Base-by-base conservation (phyloP, 2,797 vertebrate genomes). In the Liparis tanakae region DNA sequence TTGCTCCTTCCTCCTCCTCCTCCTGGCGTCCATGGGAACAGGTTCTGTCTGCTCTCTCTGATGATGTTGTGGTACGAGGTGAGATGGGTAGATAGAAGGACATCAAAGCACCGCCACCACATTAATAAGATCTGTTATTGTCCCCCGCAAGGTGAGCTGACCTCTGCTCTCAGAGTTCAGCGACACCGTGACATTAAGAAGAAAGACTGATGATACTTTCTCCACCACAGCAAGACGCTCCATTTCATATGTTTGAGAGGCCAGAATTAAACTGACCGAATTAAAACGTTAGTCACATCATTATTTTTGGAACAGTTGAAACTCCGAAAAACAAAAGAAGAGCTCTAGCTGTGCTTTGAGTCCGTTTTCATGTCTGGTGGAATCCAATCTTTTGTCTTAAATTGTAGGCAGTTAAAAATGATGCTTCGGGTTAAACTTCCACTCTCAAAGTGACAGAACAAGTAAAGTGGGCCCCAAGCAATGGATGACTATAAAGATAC, bases 301-400 rank as follows among this genome's bases (percentile, higher is more conserved):
- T 34, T 61, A 4, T n/a, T 68, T 68, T 33, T 43, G 36, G 41
- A 60, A 59, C 54, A 53, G 57, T n/a, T 67, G 37, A 3, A 66
- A 46, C 58, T 30, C 18, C 3, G 22, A 30, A 30, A 46, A 77
- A 69, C 34, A 43, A 25, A 58, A 36, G 10, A 14, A 64, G 10
- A 18, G 50, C 53, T 65, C 67, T 37, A 57, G 72, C 64, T 74
- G 70, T 82, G 41, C 65, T 79, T 58, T 43, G 17, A 30, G 59
- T 22, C 48, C 43, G 41, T 67, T 76, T 67, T 67, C 36, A 56
- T 25, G 30, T 67, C 59, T 60, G 36, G 30, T 60, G 25, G 67
- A 75, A 79, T 65, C 69, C 71, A 41, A 78, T 13, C 75, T 43
- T 66, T 13, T 68, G 63, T 67, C 25, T 64, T 22, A 46, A 54